Evolutionary conservation across 1,140 invertebrate species (phyloP), one percentile per base, ranked within the genome.

Genomic region (Drosophila nasuta): DNA sequence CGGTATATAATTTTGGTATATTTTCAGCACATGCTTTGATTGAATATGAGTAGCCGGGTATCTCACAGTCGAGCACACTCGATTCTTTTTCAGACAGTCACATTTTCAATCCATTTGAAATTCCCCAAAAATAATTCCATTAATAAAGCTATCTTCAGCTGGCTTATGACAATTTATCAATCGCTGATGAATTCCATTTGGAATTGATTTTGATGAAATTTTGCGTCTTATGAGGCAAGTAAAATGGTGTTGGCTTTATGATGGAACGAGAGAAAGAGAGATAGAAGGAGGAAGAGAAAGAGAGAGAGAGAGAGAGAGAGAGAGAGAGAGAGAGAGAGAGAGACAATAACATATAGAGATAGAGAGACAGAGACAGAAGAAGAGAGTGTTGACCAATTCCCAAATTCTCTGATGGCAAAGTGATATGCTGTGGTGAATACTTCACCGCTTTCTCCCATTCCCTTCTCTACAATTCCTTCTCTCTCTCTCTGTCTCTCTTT

Each of bases 181-280:
- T 30, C 3, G 51, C 13, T 54, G 30, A 54, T 54, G 28, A 35
- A 54, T 54, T 33, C 5, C 7, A 54, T 54, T 54, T 54, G 28
- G 5, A 33, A 65, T 65, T 65, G 62, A 65, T 65, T 54, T 65
- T 41, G 13, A 41, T 54, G 25, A 25, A 43, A 25, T 41, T 52
- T 25, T 48, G 7, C 30, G 30, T 11, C 59, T 49, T 63, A 35
- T 63, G 45, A 13, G 49, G 28, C 8, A 48, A 45, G 10, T 38
- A 7, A 38, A 38, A 33, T 33, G 30, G 2, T 38, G 35, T 58
- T 67, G 30, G 25, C 15, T 25, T 52, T 33, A 10, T 35, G 15
- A 49, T n/a, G 13, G 0, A 20, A 56, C 20, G 30, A 17, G 3
- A 33, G 33, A 38, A 7, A 17, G 30, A 38, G 30, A 8, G 13